Evolutionary conservation across 2,888 invertebrate genomes (phyloP), one percentile per base, ranked within the genome.

Genomic region (Eristalis intricaria): DNA sequence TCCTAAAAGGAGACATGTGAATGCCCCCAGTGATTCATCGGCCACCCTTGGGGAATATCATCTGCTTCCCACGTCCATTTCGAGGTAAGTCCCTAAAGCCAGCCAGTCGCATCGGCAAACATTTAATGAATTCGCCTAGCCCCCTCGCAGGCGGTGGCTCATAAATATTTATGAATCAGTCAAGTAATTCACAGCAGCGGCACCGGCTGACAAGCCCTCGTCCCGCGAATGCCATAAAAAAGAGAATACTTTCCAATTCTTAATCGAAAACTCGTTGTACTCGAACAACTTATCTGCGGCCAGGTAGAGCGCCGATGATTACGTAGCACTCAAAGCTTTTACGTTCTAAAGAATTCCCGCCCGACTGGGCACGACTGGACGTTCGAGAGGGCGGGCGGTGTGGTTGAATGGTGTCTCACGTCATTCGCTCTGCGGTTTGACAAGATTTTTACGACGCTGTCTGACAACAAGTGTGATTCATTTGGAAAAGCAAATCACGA

Each of bases 391-490:
- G 32, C 7, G 5, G 38, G 38, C 38, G 38, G 35, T 1, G 43
- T 5, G 50, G 5, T 19, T 8, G 50, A 15, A 19, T 43, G 43
- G 0, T n/a, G 50, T 50, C 7, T 50, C 19, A 23, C 71, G 63
- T 69, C 68, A 63, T 63, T 60, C 71, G 26, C 11, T 56, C 32
- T 35, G 29, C 26, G 26, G 60, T 74, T 64, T 8, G 50, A 38
- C 38, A 13, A 38, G 38, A 50, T 50, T 50, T 32, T 50, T 50
- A 50, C 35, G 40, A 58, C 23, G 2, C 26, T 22, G 19, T 35
- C 38, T 66, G 58, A 23, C 22, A 26, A 22, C n/a, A n/a, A 23
- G 60, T 29, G 35, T 77, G 69, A 77, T 69, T 77, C 68, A 77
- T 43, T 60, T 35, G 40, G 23, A 61, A 60, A 50, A 32, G 60